These are phyloP conservation scores for Anagrus nilaparvatae DNA, from an alignment of 1,140 invertebrate genomes.

Conservation along the genomic window DNA sequence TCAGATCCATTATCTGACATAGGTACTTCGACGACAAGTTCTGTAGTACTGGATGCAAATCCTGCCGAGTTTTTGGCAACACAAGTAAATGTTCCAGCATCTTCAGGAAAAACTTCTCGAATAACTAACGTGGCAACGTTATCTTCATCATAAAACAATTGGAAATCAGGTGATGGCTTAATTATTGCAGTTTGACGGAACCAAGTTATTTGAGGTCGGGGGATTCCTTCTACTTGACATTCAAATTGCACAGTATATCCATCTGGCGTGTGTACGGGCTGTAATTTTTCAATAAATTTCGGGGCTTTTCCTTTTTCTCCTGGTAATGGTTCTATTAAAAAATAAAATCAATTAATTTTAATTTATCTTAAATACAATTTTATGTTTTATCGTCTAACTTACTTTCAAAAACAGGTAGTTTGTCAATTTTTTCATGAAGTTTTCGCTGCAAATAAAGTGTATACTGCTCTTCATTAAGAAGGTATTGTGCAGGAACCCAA, in stretches of 20 bases:
- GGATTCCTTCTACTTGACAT: slow-evolving; percentile 80
- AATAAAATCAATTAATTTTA: background rate
- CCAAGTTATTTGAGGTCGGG: slow-evolving; percentile 88
- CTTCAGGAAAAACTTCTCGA: slow-evolving; percentile 92
- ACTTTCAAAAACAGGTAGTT: slow-evolving; percentile 86
- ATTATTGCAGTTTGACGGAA: slow-evolving; percentile 88
- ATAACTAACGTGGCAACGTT: slow-evolving; percentile 89
- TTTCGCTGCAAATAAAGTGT: slow-evolving; percentile 76
- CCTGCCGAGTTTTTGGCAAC: slow-evolving; percentile 92
- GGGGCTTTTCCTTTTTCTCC: slow-evolving; percentile 71
- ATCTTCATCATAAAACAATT: slow-evolving; percentile 88
- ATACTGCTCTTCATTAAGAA: slow-evolving; percentile 74
- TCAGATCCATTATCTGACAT: slow-evolving; percentile 83
- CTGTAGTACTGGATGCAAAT: slow-evolving; percentile 83
- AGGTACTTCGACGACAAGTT: slow-evolving; percentile 76
- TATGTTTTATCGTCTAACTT: slow-evolving; percentile 38
- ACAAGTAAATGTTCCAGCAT: slow-evolving; percentile 92
- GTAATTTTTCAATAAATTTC: slow-evolving; percentile 74
- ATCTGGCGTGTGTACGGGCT: slow-evolving; percentile 72
- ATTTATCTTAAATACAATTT: background rate
- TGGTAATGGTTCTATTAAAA: slow-evolving; percentile 58
- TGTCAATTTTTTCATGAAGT: slow-evolving; percentile 82
- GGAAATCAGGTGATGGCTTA: slow-evolving; percentile 79
- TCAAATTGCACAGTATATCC: slow-evolving; percentile 83
- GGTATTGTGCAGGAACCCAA: slow-evolving; percentile 81